Base-by-base conservation (phyloP, 2,888 invertebrate genomes). In the Barypeithes pellucidus region DNA sequence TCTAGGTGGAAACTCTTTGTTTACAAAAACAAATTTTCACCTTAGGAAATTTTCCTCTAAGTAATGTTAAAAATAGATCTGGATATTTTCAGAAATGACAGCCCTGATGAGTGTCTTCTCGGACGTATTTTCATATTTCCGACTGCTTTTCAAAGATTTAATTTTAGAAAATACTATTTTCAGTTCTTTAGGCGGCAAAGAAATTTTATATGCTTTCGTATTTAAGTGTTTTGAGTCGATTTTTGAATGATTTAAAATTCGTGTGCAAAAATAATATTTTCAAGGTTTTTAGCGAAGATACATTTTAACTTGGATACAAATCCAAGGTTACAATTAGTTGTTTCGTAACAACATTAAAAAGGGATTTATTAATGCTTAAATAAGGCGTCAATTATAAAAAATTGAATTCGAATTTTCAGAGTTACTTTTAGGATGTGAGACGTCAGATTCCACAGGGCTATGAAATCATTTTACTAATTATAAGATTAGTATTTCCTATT, bases 61-160 rank as follows among this genome's bases (percentile, higher is more conserved):
- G 16, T 16, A 18, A 61, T 14, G 41, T 59, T 41, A 63, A 73
- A 68, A 57, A 68, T 68, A 68, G 45, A 24, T 41, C 5, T 5
- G 36, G 72, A 33, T 67, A 67, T 72, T 72, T 72, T 62, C 16
- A 36, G 72, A 52, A 67, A 62, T 72, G 61, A 72, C 62, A 69
- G 14, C 29, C 5, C 9, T 2, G 29, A 54, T 24, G 54, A 41
- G 39, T 11, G 43, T 45, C 24, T 45, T 22, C 12, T 0, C 8
- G 8, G 14, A 24, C 5, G 11, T 33, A 9, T 54, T n/a, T 61
- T 45, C 14, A 61, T 43, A 61, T 22, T 61, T 43, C 54, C 16
- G 16, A 16, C 54, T 29, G 50, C 18, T 63, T 50, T 36, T 9
- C 33, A 5, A 33, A 60, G 5, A 16, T 16, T 45, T 61, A 61